Base-by-base conservation (phyloP, 2,888 invertebrate species). In the Gonocerus acuteangulatus region DNA sequence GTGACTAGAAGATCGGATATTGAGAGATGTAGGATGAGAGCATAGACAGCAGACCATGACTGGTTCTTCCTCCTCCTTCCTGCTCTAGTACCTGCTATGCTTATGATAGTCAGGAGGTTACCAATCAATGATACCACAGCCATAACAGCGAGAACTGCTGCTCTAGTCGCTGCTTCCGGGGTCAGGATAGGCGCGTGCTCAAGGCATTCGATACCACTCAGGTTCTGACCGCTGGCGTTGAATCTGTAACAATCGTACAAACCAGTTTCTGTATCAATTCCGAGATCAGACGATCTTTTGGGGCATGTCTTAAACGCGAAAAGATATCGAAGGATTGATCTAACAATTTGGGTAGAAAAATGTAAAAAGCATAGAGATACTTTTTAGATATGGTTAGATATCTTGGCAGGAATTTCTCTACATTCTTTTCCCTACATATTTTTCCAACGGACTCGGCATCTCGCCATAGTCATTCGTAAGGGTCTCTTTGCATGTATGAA, bases 1-100 rank as follows among this genome's bases (percentile, higher is more conserved):
- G 89, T 87, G 3, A 91, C 90, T 22, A 89, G 75, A 15, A 90
- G 77, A 74, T 91, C 90, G 1, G 90, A 88, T 52, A 89, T 79
- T 13, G 89, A 87, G n/a, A 91, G 76, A 71, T 90, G 89, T 58
- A 87, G 81, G 69, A 90, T 87, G 47, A 90, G 75, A 48, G 85
- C 85, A 70, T 89, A 88, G 66, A 86, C 83, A 32, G 69, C 68
- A 22, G 69, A 62, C 65, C 67, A 63, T 13, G 64, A 61, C 44
- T 67, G 67, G 32, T 64, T 61, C 13, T 66, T 61, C 13, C 66
- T 61, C 13, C 68, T 39, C 18, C 65, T 60, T 65, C 36, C 68
- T 62, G 48, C 60, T 39, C 66, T 62, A 22, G 67, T 64, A 9
- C 79, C 79, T 67, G 79, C 80, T 71, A 89, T 86, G 69, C 87